phyloP scores from a whole-genome alignment of 2,888 invertebrate species.

The Drosophila histrio region DNA sequence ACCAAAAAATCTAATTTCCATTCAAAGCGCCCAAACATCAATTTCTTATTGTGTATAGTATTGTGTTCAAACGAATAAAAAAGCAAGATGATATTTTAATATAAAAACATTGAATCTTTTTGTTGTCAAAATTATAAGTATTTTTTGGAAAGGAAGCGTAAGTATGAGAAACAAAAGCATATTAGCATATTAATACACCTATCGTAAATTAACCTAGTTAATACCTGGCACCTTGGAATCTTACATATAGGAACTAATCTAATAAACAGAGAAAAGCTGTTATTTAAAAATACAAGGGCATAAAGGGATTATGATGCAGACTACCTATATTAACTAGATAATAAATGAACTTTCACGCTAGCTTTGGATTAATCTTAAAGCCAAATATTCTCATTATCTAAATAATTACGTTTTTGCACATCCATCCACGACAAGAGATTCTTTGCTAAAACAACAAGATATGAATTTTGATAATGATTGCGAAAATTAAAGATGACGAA shows the following conservation, averaged over 20 bases:
- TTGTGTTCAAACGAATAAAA: constrained; percentile 73
- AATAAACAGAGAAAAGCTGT: neutral
- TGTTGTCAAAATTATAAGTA: too few relatives aligned
- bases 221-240: neutral
- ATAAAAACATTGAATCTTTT: neutral
- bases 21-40: constrained; percentile 54
- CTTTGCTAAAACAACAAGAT: neutral
- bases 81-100: constrained; percentile 63
- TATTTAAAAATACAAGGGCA: neutral
- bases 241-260: neutral
- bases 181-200: neutral
- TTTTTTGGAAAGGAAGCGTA: too few relatives aligned
- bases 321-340: neutral
- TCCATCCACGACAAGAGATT: neutral
- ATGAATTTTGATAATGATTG: neutral
- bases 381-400: neutral
- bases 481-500: neutral
- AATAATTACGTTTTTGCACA: neutral
- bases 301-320: neutral
- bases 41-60: constrained; percentile 55
- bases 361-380: neutral
- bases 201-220: neutral
- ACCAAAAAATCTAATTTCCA: constrained; percentile 28
- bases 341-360: neutral
- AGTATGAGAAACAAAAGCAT: too few relatives aligned